A percentile compares a stretch with the other conserved stretches of the same genome.
phyloP scores from a whole-genome alignment of 2,113 vertebrate genomes.

The Nycticryphes semicollaris region DNA sequence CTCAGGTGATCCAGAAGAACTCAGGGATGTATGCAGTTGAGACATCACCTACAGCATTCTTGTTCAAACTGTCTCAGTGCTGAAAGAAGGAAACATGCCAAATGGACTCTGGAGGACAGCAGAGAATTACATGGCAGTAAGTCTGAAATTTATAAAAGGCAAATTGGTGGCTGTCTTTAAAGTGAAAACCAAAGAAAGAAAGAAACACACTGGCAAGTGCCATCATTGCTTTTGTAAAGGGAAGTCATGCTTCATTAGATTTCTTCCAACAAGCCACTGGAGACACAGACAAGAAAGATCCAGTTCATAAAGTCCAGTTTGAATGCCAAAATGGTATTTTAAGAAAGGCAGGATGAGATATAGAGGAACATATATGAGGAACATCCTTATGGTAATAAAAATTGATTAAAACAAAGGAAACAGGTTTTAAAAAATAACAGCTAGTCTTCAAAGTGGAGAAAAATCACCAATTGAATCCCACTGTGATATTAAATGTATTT shows the following conservation, averaged over 20 bases:
- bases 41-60: background rate
- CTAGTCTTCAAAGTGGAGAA: background rate
- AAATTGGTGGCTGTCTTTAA: background rate
- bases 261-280: background rate
- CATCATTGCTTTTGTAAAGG: background rate
- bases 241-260: background rate
- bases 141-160: background rate
- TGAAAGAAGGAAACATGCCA: background rate
- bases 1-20: background rate
- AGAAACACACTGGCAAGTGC: background rate
- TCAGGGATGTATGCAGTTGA: background rate
- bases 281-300: background rate
- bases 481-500: background rate
- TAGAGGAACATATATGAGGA: background rate
- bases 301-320: background rate
- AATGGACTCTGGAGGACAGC: background rate
- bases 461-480: background rate
- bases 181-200: background rate
- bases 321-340: background rate
- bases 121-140: fast-evolving
- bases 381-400: background rate
- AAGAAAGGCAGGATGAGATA: background rate
- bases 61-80: background rate
- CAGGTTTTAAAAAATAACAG: background rate
- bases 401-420: background rate